Base-by-base conservation (phyloP, 2,113 vertebrate genomes). In the Atherinomorus stipes region DNA sequence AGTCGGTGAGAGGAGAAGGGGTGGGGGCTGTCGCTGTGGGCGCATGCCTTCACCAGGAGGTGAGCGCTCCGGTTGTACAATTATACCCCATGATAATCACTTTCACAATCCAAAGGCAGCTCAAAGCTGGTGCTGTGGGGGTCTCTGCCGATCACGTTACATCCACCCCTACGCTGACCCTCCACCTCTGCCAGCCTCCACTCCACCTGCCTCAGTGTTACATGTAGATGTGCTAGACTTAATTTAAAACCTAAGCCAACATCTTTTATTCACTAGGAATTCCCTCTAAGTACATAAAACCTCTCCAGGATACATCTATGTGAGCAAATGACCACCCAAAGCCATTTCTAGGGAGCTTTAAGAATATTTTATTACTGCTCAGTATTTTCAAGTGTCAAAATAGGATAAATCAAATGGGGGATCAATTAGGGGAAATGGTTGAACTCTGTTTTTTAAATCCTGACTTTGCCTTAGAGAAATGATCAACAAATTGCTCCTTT, bases 41-140 rank as follows among this genome's bases (percentile, higher is more conserved):
- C 78, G 60, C 83, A 86, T 91, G 89, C 88, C 75, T 85, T 76
- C 67, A 76, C 76, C 85, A 63, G 87, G 79, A 88, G 88, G 90
- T 88, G 82, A 88, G 68, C 28, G 76, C 85, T 83, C 81, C 28
- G 16, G 50, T 80, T 90, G 90, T 90, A 91, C 86, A 89, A 83
- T 90, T 80, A 81, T 87, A 86, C 86, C 78, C 70, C 62, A 73
- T 61, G 73, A 94, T 88, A 89, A 93, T 93, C 90, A 92, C 91
- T 92, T 90, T 93, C 84, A 90, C 90, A 84, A 85, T 83, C 87
- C 80, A 44, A 63, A 84, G 78, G 79, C 85, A 64, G 82, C 79
- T 64, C 57, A 1, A 70, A 56, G 85, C 81, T 83, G 83, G 69
- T 76, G 83, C 85, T 88, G 70, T 49, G 74, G 64, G 69, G 87